A percentile compares a stretch with the other conserved stretches of the same genome.
Conservation (phyloP, 2,797 vertebrate genomes). For the Megalops cyprinoides region DNA sequence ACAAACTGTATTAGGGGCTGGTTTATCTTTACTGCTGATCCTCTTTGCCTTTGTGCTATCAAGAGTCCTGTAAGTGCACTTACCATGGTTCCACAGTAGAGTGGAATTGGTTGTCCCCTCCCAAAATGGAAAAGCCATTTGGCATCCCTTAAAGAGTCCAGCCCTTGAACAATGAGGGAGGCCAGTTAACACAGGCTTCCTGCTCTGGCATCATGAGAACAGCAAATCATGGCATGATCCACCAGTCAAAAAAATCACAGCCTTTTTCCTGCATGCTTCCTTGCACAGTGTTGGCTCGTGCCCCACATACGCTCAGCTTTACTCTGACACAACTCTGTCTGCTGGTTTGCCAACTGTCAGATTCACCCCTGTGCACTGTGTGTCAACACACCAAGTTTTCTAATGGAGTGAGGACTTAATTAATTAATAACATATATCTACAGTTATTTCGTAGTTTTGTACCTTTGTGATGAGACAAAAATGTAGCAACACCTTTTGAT, state of each 20-base stretch:
- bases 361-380: not conserved
- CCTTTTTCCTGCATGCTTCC: not conserved
- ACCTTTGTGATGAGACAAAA: too few species aligned
- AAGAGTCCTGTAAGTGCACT: not conserved
- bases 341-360: conserved; percentile 4
- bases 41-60: not conserved
- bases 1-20: not conserved
- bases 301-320: not conserved
- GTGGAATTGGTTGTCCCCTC: not conserved
- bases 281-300: not conserved
- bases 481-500: too few species aligned
- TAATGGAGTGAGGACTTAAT: too few species aligned
- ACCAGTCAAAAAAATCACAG: not conserved
- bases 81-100: not conserved
- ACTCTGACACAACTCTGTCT: not conserved
- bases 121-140: not conserved
- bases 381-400: not conserved
- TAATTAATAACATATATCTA: too few species aligned
- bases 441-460: too few species aligned
- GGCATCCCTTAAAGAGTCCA: not conserved
- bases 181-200: not conserved
- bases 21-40: not conserved
- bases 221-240: not conserved
- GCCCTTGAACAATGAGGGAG: not conserved
- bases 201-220: not conserved